Evolutionary conservation across 2,797 vertebrate species (phyloP), one percentile per base, ranked within the genome.

Genomic region (Podarcis siculus): DNA sequence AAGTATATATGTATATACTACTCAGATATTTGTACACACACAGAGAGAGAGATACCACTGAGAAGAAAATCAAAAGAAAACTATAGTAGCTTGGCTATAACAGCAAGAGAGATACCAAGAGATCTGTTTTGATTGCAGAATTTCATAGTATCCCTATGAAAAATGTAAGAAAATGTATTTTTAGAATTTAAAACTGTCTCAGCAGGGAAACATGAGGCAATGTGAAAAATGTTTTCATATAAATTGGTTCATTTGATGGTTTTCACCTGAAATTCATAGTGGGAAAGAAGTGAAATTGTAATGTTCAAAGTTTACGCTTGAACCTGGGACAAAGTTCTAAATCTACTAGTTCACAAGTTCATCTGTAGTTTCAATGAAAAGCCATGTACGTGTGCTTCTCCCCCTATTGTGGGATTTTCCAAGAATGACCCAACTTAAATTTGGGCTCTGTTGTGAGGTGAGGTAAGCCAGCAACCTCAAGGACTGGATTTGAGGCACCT

Each of bases 221-320:
- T 42, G 30, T 39, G 64, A 79, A 79, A 79, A 45, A 69, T 9
- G 42, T 37, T 86, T 79, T 58, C 64, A 79, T 79, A 86, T 71
- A 71, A 79, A 86, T 79, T 55, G 32, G 42, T 55, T 79, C 32
- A 37, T 86, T 72, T 86, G 64, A 86, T 37, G 35, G 77, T 30
- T 79, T 86, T 69, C 78, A 79, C 45, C 66, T 79, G 42, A 71
- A 67, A 45, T 13, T 55, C 76, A 79, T 37, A 17, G n/a, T 49
- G 17, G 42, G 30, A 71, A 71, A 79, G 85, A 58, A 79, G 27
- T 79, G 35, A 71, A 86, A 72, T 79, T 5, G 39, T 30, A 72
- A 86, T 80, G 42, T 58, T 79, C 61, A 79, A 55, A 79, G 42
- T 69, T 55, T 69, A 79, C 45, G n/a, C 39, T 55, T 37, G 15